These are phyloP conservation scores for Siphamia tubifer DNA, from an alignment of 2,113 vertebrate genomes.

Conservation along the genomic window DNA sequence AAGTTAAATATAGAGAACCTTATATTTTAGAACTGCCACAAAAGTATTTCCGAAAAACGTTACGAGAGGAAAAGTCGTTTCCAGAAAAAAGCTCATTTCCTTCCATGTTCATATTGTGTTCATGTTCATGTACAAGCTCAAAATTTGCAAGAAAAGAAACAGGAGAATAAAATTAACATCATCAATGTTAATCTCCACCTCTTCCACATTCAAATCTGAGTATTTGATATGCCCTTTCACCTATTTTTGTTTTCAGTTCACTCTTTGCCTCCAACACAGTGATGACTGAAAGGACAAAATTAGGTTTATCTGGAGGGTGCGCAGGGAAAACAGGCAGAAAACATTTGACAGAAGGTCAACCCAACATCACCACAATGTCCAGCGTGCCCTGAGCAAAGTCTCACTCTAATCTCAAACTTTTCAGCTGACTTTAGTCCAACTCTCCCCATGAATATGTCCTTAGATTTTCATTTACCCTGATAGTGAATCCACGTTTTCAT, in stretches of 20 bases:
- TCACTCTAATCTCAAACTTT: slow-evolving; percentile 41
- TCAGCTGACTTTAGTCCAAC: slow-evolving; percentile 8
- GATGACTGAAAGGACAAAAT: slow-evolving; percentile 47
- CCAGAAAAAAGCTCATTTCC: too few species aligned
- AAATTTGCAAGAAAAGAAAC: background rate
- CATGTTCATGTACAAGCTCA: background rate
- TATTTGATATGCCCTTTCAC: slow-evolving; percentile 4
- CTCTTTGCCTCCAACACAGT: slow-evolving; percentile 20
- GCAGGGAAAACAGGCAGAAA: slow-evolving; percentile 21
- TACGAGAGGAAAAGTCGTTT: too few species aligned
- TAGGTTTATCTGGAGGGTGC: slow-evolving; percentile 49
- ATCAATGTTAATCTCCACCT: background rate
- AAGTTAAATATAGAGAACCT: too few species aligned
- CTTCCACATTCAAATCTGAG: background rate
- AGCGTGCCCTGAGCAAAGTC: slow-evolving; percentile 23
- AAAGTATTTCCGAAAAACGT: background rate
- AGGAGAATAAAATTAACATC: background rate
- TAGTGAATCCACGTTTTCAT: background rate
- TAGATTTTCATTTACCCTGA: background rate
- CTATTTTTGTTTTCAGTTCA: background rate
- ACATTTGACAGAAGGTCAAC: slow-evolving; percentile 51
- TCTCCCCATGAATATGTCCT: slow-evolving; percentile 7
- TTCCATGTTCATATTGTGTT: background rate
- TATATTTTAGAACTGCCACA: too few species aligned
- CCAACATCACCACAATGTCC: slow-evolving; percentile 21